Evolutionary conservation across 2,888 invertebrate species (phyloP).

Genomic region (Morpho achilles): DNA sequence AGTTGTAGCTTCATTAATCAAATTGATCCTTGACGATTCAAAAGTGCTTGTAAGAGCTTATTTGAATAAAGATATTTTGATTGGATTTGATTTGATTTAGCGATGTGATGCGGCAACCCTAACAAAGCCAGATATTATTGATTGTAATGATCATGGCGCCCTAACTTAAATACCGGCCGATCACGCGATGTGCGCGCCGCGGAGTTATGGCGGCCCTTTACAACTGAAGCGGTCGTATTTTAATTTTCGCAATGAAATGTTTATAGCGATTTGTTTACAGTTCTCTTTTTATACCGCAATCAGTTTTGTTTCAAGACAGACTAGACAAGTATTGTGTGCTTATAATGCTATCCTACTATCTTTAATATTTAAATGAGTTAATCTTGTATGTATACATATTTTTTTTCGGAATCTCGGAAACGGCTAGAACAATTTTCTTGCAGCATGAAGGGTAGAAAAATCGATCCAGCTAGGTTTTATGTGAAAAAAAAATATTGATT

Average conservation of each 20-base stretch:
- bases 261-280: constrained; percentile 20
- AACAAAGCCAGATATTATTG: constrained; percentile 47
- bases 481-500: no score
- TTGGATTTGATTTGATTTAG: no score
- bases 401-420: no score
- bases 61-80: no score
- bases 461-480: no score
- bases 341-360: neutral
- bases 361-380: no score
- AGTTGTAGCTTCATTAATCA: no score
- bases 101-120: constrained; percentile 1
- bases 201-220: constrained; percentile 46
- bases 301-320: neutral
- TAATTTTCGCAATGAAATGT: constrained; percentile 28
- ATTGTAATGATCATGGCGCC: constrained; percentile 71
- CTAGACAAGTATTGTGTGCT: neutral
- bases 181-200: constrained; percentile 49
- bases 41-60: no score
- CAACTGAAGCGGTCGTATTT: constrained; percentile 30
- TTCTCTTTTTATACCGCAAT: constrained; percentile 8
- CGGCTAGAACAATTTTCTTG: no score
- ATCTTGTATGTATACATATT: no score
- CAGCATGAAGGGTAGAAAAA: no score
- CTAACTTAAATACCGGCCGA: constrained; percentile 53
- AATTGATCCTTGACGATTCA: no score